These are phyloP conservation scores for Drosophila prolongata DNA, from an alignment of 2,888 invertebrate genomes.

Conservation along the genomic window DNA sequence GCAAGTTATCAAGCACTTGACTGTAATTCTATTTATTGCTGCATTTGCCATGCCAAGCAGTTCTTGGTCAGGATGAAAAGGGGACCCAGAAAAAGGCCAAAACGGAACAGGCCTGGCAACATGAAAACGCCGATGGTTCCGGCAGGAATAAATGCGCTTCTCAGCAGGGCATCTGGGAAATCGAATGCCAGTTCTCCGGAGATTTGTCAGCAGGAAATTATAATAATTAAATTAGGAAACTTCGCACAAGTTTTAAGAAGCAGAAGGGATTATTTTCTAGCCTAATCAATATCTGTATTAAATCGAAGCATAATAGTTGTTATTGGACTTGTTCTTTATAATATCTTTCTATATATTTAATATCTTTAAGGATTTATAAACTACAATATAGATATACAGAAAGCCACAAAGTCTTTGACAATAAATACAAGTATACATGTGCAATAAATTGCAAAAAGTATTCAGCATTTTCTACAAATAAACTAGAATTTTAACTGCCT, in stretches of 20 bases:
- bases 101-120: conserved; percentile 29
- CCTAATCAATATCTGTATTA: too few species aligned
- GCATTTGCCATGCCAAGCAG: conserved; percentile 60
- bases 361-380: neutral
- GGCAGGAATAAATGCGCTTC: conserved; percentile 23
- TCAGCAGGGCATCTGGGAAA: conserved; percentile 31
- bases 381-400: neutral
- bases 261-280: neutral
- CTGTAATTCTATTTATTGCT: conserved; percentile 76
- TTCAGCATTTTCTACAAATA: neutral
- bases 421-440: neutral
- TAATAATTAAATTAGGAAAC: conserved; percentile 33
- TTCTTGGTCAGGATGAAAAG: conserved; percentile 26
- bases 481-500: neutral
- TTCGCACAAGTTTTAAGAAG: conserved; percentile 1
- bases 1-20: conserved; percentile 75
- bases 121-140: conserved; percentile 14
- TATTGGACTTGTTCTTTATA: too few species aligned
- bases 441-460: neutral
- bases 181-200: conserved; percentile 17
- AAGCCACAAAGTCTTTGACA: neutral
- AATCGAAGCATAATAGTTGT: too few species aligned
- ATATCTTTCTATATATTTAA: too few species aligned
- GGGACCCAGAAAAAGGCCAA: conserved; percentile 8
- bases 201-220: conserved; percentile 20